A percentile compares a stretch with the other conserved stretches of the same genome.
These are phyloP conservation scores for Andrena bicolor DNA, from an alignment of 2,888 invertebrate genomes.

Conservation along the genomic window DNA sequence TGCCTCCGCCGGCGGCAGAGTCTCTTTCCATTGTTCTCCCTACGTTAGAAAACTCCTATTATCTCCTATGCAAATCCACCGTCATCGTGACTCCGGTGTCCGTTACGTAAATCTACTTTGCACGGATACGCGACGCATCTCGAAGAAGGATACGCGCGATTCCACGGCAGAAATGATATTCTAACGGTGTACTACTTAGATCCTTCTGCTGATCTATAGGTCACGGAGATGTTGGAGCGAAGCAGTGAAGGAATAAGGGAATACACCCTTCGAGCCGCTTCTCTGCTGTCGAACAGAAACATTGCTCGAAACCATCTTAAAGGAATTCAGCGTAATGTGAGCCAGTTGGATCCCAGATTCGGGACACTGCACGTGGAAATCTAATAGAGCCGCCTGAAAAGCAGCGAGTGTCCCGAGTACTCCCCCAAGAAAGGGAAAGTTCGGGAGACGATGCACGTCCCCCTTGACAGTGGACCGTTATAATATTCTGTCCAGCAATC, in stretches of 20 bases:
- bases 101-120: conserved; percentile 49
- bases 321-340: conserved; percentile 3
- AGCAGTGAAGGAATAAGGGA: too few species aligned
- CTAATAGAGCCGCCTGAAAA: conserved; percentile 75
- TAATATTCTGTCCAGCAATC: conserved; percentile 80
- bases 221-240: too few species aligned
- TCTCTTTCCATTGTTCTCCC: conserved; percentile 50
- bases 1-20: conserved; percentile 16
- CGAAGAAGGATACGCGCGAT: neutral
- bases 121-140: conserved; percentile 20
- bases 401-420: conserved; percentile 69
- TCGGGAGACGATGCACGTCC: conserved; percentile 57
- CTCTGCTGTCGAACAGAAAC: too few species aligned
- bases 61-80: conserved; percentile 48
- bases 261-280: too few species aligned
- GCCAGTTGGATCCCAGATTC: conserved; percentile 65
- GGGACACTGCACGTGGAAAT: conserved; percentile 70
- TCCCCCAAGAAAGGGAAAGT: conserved; percentile 44
- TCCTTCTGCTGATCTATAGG: too few species aligned
- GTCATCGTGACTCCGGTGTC: neutral
- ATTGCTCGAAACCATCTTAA: neutral
- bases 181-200: neutral
- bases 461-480: conserved; percentile 81
- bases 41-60: conserved; percentile 42
- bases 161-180: conserved; percentile 10